Evolutionary conservation across 2,888 invertebrate genomes (phyloP).

Genomic region (Lomographa bimaculata): DNA sequence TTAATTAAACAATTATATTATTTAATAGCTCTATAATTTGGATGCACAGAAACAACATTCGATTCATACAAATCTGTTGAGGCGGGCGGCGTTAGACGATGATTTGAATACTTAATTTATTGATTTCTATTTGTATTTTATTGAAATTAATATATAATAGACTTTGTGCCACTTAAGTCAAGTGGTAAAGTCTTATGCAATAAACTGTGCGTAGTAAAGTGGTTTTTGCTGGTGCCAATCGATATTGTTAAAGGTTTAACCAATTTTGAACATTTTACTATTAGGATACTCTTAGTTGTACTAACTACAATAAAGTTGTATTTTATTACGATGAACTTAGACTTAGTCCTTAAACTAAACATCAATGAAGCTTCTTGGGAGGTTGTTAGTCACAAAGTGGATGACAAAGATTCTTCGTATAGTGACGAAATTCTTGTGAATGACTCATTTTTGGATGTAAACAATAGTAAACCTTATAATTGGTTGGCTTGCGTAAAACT

Average conservation of each 20-base stretch:
- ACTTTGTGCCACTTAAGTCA: slow-evolving; percentile 60
- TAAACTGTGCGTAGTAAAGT: too few species aligned
- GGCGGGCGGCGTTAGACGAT: too few species aligned
- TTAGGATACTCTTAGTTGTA: too few species aligned
- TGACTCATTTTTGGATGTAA: slow-evolving; percentile 56
- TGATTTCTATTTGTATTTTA: slow-evolving; percentile 26
- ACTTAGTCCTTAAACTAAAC: too few species aligned
- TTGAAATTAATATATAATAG: slow-evolving; percentile 35
- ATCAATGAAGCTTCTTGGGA: slow-evolving; percentile 40
- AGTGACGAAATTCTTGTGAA: slow-evolving; percentile 56
- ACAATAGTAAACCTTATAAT: slow-evolving; percentile 35
- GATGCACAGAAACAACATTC: slow-evolving; percentile 2
- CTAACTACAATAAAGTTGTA: too few species aligned
- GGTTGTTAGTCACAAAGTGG: slow-evolving; percentile 50
- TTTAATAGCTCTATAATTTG: neutral
- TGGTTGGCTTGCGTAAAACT: slow-evolving; percentile 3
- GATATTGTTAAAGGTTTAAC: too few species aligned
- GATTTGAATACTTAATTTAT: too few species aligned
- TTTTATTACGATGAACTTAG: too few species aligned
- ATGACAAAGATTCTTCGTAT: slow-evolving; percentile 56
- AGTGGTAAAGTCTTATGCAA: slow-evolving; percentile 45
- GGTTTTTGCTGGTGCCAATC: too few species aligned
- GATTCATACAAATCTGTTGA: too few species aligned
- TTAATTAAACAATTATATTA: neutral
- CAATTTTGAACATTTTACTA: too few species aligned